Base-by-base conservation (phyloP, 1,140 invertebrate species). In the Mya arenaria region DNA sequence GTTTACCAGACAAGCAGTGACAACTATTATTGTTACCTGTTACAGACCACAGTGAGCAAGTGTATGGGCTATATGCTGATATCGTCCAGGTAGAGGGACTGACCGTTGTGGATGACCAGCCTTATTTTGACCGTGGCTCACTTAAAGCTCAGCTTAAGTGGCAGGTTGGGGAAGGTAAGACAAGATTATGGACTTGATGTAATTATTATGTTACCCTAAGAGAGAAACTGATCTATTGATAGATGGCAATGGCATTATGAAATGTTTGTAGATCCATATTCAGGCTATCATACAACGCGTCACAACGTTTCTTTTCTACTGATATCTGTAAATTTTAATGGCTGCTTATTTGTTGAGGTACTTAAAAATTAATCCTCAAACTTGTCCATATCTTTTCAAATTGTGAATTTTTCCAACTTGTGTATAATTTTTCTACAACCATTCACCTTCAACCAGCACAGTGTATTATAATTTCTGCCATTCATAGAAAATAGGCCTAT, bases 51-150 rank as follows among this genome's bases (percentile, higher is more conserved):
- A 28, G 56, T 28, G 13, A 66, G 28, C 28, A 78, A 39, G 41
- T 39, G 8, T 78, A 78, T 30, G 55, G 39, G 1, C 28, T 78
- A 30, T 66, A 66, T 34, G 41, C 28, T 32, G 75, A 78, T 17
- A 58, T 79, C 39, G 58, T 79, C 1, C 19, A 60, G 39, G 65
- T 69, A 36, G 65, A 69, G n/a, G 34, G 69, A 8, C 30, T 69
- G 60, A 13, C 36, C n/a, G 32, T 73, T 6, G 17, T 63, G 36
- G 69, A 72, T 25, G 68, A 30, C 37, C 44, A 1, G 8, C 79
- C 79, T 23, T 82, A 73, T 73, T 82, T 73, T 55, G 79, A 82
- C 58, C 56, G 65, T 23, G 79, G 79, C 13, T 63, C 58, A 32
- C 25, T 73, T 4, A 82, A 82, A 52, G 69, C 79, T 25, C 23